A percentile compares a stretch with the other conserved stretches of the same genome.
Conservation (phyloP, 2,888 invertebrate species). For the Ctena decussata region DNA sequence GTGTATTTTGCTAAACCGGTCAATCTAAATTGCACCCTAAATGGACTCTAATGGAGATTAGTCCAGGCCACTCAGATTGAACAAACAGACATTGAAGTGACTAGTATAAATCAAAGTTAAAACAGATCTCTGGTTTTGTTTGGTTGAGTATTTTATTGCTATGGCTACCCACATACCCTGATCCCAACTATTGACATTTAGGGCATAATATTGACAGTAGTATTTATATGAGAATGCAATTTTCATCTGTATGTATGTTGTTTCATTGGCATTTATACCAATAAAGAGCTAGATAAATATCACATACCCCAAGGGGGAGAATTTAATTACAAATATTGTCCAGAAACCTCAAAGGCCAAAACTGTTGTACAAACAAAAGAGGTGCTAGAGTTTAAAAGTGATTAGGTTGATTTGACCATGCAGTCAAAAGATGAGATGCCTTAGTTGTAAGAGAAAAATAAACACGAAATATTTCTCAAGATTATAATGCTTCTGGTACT, state of each 20-base stretch:
- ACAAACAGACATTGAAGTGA: background rate
- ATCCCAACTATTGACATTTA: background rate
- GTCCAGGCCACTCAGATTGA: background rate
- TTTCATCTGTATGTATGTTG: conserved; percentile 3
- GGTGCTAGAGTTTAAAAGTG: background rate
- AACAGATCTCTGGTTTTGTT: background rate
- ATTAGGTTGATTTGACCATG: background rate
- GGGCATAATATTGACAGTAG: background rate
- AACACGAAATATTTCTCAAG: too few relatives aligned
- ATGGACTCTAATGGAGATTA: background rate
- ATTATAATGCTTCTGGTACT: too few relatives aligned
- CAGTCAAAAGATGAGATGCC: background rate
- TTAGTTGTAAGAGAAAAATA: too few relatives aligned
- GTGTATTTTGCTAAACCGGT: too few relatives aligned
- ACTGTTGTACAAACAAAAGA: background rate
- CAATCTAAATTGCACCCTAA: too few relatives aligned
- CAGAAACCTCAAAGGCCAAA: background rate
- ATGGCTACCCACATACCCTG: conserved; percentile 1
- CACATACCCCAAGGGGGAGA: background rate
- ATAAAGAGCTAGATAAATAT: conserved; percentile 4
- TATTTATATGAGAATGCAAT: background rate
- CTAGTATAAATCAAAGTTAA: conserved; percentile 1
- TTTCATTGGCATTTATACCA: conserved; percentile 11
- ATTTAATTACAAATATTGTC: conserved; percentile 7
- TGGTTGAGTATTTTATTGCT: background rate